Percentiles rank a stretch among this genome's conserved stretches.
Conservation (phyloP, 2,888 invertebrate species). For the Eristalinus sepulchralis region DNA sequence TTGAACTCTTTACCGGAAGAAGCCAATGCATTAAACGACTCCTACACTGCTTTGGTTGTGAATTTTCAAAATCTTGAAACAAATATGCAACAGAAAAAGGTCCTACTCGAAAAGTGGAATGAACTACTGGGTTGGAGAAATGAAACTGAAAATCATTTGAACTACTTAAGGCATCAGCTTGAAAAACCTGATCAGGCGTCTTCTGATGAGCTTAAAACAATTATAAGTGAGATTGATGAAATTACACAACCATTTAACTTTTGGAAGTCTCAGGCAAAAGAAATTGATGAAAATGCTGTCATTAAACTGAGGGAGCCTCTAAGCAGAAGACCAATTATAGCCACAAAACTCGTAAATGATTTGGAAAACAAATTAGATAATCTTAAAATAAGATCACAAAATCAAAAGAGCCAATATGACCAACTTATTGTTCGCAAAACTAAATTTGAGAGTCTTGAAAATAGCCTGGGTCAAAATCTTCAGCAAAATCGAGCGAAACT, state of each 20-base stretch:
- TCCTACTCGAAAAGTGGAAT: slow-evolving; percentile 90
- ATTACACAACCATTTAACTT: slow-evolving; percentile 85
- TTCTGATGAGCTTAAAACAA: slow-evolving; percentile 86
- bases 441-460: slow-evolving; percentile 88
- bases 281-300: slow-evolving; percentile 86
- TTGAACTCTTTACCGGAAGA: slow-evolving; percentile 88
- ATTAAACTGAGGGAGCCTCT: slow-evolving; percentile 87
- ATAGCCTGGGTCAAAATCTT: slow-evolving; percentile 86
- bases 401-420: slow-evolving; percentile 86
- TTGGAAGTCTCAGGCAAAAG: slow-evolving; percentile 87
- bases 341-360: slow-evolving; percentile 87
- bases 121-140: slow-evolving; percentile 91
- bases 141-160: slow-evolving; percentile 89
- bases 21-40: slow-evolving; percentile 86
- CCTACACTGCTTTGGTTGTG: slow-evolving; percentile 88
- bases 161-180: slow-evolving; percentile 90
- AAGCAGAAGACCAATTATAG: slow-evolving; percentile 87
- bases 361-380: slow-evolving; percentile 87
- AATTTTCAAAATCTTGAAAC: slow-evolving; percentile 90
- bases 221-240: slow-evolving; percentile 87
- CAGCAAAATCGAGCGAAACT: slow-evolving; percentile 80
- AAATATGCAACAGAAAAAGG: slow-evolving; percentile 88
- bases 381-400: slow-evolving; percentile 85
- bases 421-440: slow-evolving; percentile 89
- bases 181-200: slow-evolving; percentile 87